Evolutionary conservation across 2,888 invertebrate species (phyloP), one percentile per base, ranked within the genome.

Genomic region (Cybosia mesomella): DNA sequence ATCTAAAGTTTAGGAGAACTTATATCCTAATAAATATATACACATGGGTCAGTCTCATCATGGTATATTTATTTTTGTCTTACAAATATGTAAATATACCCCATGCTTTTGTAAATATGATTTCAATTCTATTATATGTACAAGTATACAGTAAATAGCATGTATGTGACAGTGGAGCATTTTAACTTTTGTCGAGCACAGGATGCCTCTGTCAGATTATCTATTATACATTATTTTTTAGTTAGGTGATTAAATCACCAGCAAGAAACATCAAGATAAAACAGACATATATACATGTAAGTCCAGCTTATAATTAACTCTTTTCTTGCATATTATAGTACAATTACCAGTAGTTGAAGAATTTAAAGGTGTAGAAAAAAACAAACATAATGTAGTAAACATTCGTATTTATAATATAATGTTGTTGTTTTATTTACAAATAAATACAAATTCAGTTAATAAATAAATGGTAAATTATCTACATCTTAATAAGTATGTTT

Each of bases 391-490:
- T 91, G 91, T 95, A 94, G 92, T 95, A 95, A 95, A 94, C 95
- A 95, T 95, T 95, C 93, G 94, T 93, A 94, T 94, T 94, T 95
- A 93, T 95, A 94, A 93, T 93, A 95, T 94, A 93, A 92, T 94
- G 92, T 92, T 91, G 91, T 94, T 89, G 91, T 93, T 95, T 95
- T 95, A 95, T 95, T 94, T 95, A 95, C 95, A 95, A 95, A 95
- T 95, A 95, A 95, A 95, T 95, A 95, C 95, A 95, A 95, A 95
- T 95, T 95, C 94, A 94, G 95, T 95, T 95, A 95, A 95, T 95
- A 95, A 95, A 95, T 95, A 95, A 94, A 94, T 95, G 95, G 95
- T 95, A 95, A 94, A 93, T 94, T 95, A 95, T 95, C 95, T 95
- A 95, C 95, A 95, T 91, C 94, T 95, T 95, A 95, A 93, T 93